Base-by-base conservation (phyloP, 1,140 invertebrate species). In the Drosophila bocki region DNA sequence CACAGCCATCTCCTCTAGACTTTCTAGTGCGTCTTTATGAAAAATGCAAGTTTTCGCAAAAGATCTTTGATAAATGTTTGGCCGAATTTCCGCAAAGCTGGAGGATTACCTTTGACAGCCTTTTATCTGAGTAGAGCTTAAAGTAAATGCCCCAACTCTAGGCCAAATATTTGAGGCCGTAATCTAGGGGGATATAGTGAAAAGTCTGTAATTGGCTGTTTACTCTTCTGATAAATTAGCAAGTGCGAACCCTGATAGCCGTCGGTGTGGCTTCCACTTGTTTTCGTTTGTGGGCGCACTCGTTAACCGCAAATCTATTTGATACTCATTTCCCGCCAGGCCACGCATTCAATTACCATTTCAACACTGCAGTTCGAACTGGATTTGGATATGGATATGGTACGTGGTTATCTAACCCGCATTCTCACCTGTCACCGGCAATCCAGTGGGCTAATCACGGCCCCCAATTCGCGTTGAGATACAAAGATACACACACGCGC, bases 21-120 rank as follows among this genome's bases (percentile, higher is more conserved):
- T 79, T 79, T 79, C 76, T 78, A 79, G 65, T 64, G 75, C 75
- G 58, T 78, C 42, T 39, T 39, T 57, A 63, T 78, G 75, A 63
- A 62, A 78, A 78, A 78, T 78, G 75, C 67, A 79, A 79, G 76
- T 71, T 56, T 19, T 39, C 60, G 45, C 17, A 37, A 54, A 39
- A 65, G 58, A 79, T 78, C 41, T 63, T 26, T 35, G 67, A 58
- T 48, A 72, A 76, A 51, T 63, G 42, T 35, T 44, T 26, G 37
- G 35, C 19, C 17, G 22, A 74, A 75, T 56, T 26, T 33, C n/a
- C 41, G 41, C 15, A 3, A 26, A 37, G 51, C 33, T 37, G 13
- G 1, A 22, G 33, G 11, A 56, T 56, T 39, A 56, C 53, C 35
- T 56, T 44, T 44, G 53, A 29, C 59, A 65, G 29, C 37, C 13